Evolutionary conservation across 2,797 vertebrate genomes (phyloP), one percentile per base, ranked within the genome.

Genomic region (Leontopithecus rosalia): DNA sequence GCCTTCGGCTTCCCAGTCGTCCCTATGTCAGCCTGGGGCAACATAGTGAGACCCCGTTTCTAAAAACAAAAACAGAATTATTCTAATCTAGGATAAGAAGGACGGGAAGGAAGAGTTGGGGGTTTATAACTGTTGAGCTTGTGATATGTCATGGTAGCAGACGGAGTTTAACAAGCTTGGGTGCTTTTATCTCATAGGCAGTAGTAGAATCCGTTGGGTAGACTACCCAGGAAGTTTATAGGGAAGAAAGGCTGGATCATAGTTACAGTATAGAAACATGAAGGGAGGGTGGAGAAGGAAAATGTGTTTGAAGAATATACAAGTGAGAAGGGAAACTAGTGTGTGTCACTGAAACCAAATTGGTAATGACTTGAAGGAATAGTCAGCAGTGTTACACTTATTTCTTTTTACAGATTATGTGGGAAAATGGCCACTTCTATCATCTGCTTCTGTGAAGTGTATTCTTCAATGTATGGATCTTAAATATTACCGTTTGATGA

Each of bases 341-440:
- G 30, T 81, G 52, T 75, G 30, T 46, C 57, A 24, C 20, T 72
- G 15, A 89, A 96, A 86, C 26, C 19, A 72, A 61, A 33, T 72
- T 94, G 75, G 9, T 80, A 64, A 73, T 2, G 15, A 96, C 19
- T 15, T 20, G 90, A 64, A 90, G 43, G 28, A 28, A n/a, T 84
- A 87, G 36, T 43, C 30, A 36, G 8, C 33, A 52, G 12, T 36
- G 48, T 50, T 75, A 43, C 22, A 39, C 19, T 39, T 46, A 55
- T 64, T 92, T 36, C 6, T 76, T 96, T 96, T 90, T 87, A 46
- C n/a, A 94, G 76, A 52, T 75, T 41, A 73, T 85, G 73, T 92
- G 67, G 64, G 43, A 13, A 61, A 93, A 57, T 55, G 50, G 10
- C 13, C 48, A 19, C 77, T 88, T 94, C n/a, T 83, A 1, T 93